Conservation (phyloP, 1,140 invertebrate species). For the Drosophila ercepeae region DNA sequence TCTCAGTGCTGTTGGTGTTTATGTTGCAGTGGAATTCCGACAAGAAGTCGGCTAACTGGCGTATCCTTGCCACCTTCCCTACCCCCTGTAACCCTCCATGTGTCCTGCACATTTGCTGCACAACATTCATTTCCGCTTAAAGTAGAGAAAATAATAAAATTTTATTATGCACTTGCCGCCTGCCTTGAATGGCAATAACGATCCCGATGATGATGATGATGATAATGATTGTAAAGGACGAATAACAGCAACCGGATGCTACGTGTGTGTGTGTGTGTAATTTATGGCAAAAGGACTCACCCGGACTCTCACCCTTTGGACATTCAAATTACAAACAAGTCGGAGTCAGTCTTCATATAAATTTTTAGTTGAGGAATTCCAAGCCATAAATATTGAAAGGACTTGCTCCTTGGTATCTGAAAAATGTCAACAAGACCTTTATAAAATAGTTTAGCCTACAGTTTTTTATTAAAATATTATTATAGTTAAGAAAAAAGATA, state of each 20-base stretch:
- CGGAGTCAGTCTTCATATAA: neutral
- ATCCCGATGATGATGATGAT: conserved; percentile 19
- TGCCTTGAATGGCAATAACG: conserved; percentile 33
- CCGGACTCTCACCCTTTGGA: too few species aligned
- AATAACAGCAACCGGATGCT: conserved; percentile 10
- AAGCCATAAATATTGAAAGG: neutral
- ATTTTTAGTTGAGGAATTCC: conserved; percentile 12
- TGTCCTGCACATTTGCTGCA: conserved; percentile 36
- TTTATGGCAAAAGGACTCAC: conserved; percentile 56
- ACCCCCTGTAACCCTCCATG: too few species aligned
- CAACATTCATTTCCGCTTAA: conserved; percentile 68
- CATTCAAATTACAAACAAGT: conserved; percentile 38
- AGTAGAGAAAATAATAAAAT: conserved; percentile 66
- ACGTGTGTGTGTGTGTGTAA: conserved; percentile 27
- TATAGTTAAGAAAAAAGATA: too few species aligned
- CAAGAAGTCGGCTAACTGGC: conserved; percentile 25
- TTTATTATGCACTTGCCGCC: conserved; percentile 75
- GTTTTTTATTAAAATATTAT: too few species aligned
- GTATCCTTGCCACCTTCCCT: conserved; percentile 6
- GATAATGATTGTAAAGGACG: conserved; percentile 5
- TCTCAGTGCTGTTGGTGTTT: conserved; percentile 9
- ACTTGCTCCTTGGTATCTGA: too few species aligned
- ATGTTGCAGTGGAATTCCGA: conserved; percentile 13
- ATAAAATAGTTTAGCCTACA: too few species aligned
- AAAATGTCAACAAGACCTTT: too few species aligned